Conservation (phyloP, 2,113 vertebrate genomes). For the Onychostoma macrolepis region DNA sequence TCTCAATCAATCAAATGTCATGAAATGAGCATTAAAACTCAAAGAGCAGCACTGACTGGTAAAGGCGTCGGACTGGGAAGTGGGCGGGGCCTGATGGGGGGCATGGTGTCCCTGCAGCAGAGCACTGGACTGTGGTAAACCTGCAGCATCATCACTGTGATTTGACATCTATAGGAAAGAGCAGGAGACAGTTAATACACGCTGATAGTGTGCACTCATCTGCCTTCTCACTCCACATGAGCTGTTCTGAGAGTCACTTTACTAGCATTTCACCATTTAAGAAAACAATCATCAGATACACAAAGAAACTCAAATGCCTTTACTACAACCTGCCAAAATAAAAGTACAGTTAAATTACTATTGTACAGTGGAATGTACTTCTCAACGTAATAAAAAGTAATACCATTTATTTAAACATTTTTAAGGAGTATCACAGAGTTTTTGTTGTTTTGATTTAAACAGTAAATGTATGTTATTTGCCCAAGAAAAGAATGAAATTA, state of each 20-base stretch:
- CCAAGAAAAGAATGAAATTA: background rate
- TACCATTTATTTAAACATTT: background rate
- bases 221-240: background rate
- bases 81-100: slow-evolving; percentile 76
- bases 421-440: background rate
- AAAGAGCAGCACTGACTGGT: slow-evolving; percentile 74
- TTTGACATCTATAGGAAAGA: slow-evolving; percentile 70
- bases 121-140: slow-evolving; percentile 74
- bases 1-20: background rate
- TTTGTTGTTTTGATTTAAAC: background rate
- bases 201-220: background rate
- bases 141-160: slow-evolving; percentile 80
- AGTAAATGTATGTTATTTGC: rapidly evolving
- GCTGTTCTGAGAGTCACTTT: background rate
- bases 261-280: background rate
- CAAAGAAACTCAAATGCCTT: background rate
- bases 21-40: background rate
- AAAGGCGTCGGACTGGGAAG: slow-evolving; percentile 82
- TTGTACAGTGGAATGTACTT: background rate
- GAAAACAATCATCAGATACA: background rate
- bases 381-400: background rate
- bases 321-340: background rate
- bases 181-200: background rate
- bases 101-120: slow-evolving; percentile 83
- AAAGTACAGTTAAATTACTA: background rate